Conservation (phyloP, 2,113 vertebrate species). For the Cinclus mexicanus region DNA sequence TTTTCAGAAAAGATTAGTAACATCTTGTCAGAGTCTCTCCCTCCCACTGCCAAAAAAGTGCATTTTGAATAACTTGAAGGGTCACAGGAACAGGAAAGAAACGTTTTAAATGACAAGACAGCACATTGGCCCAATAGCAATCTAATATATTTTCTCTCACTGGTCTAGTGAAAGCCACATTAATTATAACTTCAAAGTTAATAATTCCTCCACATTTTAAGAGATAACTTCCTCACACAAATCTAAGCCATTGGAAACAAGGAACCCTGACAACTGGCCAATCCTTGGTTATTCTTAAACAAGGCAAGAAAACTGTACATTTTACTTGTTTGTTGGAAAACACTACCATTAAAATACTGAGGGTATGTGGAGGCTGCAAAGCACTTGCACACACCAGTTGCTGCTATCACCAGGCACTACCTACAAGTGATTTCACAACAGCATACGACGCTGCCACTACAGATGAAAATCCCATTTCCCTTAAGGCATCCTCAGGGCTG, state of each 20-base stretch:
- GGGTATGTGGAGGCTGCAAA: not conserved
- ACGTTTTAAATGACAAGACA: not conserved
- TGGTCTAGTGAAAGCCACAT: not conserved
- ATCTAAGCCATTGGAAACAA: not conserved
- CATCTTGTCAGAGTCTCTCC: not conserved
- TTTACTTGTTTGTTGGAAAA: not conserved
- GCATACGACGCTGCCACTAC: not conserved
- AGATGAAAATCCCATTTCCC: conserved; percentile 21
- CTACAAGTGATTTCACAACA: not conserved
- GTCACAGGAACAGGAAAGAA: not conserved
- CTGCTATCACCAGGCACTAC: not conserved
- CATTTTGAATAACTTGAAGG: not conserved
- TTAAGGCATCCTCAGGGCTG: not conserved
- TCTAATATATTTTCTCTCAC: not conserved
- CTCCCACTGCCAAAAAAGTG: not conserved
- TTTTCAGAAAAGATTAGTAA: not conserved
- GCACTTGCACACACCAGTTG: not conserved
- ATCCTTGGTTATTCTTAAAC: not conserved
- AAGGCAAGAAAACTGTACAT: not conserved
- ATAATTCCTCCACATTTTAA: not conserved
- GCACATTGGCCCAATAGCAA: not conserved
- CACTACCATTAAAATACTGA: not conserved
- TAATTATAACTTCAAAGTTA: not conserved
- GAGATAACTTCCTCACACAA: not conserved
- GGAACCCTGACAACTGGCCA: not conserved